phyloP scores from a whole-genome alignment of 2,113 vertebrate species.

The Conger conger region DNA sequence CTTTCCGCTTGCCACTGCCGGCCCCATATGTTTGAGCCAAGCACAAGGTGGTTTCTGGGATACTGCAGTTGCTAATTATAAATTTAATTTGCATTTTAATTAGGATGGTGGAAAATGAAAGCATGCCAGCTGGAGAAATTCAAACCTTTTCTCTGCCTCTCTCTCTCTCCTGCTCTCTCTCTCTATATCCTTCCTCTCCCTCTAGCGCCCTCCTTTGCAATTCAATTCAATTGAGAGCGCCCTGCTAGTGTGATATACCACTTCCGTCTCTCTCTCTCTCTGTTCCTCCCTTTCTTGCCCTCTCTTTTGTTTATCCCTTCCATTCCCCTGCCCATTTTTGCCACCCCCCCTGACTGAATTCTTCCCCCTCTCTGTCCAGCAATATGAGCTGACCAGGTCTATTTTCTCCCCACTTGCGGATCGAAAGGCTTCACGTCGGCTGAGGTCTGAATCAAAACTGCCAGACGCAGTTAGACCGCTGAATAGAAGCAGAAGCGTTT shows the following conservation, averaged over 20 bases:
- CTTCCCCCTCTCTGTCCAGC: constrained; percentile 47
- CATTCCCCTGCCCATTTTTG: constrained; percentile 68
- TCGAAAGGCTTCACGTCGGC: constrained; percentile 39
- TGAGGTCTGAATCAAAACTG: not conserved
- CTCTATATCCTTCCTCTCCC: constrained; percentile 42
- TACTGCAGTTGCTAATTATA: constrained; percentile 99
- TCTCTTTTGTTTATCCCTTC: constrained; percentile 73
- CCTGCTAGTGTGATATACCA: constrained; percentile 73
- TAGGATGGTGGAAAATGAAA: constrained; percentile 99
- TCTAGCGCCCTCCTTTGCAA: constrained; percentile 40
- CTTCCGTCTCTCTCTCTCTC: constrained; percentile 55
- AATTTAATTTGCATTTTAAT: constrained; percentile 99
- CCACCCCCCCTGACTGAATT: constrained; percentile 68
- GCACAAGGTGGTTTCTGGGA: constrained; percentile 95
- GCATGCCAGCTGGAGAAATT: constrained; percentile 99
- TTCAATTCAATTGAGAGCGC: constrained; percentile 68
- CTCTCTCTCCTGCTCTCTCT: constrained; percentile 48
- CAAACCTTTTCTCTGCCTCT: constrained; percentile 75
- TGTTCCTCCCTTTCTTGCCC: not conserved
- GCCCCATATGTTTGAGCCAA: constrained; percentile 94
- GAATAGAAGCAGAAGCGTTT: not conserved
- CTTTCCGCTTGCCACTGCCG: constrained; percentile 71
- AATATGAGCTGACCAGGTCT: constrained; percentile 46
- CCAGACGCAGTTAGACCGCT: not conserved
- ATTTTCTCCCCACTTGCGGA: constrained; percentile 40